Base-by-base conservation (phyloP, 2,888 invertebrate genomes). In the Glyphotaelius pellucidus region DNA sequence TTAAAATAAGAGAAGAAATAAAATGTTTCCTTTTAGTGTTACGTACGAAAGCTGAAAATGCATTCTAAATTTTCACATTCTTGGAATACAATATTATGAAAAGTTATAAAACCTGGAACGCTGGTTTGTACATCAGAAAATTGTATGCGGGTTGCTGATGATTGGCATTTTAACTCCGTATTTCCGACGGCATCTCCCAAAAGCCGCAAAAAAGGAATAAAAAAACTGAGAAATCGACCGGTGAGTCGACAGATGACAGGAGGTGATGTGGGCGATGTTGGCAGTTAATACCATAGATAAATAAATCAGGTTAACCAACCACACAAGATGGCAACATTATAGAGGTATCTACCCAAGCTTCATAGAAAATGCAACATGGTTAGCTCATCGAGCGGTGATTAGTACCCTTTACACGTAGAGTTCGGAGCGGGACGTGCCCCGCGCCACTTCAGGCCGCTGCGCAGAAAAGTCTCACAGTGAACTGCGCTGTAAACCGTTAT, bases 231-330 rank as follows among this genome's bases (percentile, higher is more conserved):
- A n/a, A 67, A 67, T 67, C 67, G 67, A 67, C 67, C 67, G n/a
- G 25, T 25, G 67, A 67, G 67, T n/a, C 25, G 25, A 9, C 67
- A 25, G 67, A 25, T 67, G 67, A 67, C 67, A 67, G 67, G n/a
- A 67, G 67, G n/a, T 67, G 67, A 67, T 67, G 67, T 67, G 67
- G 67, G 67, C 67, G 67, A 67, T 67, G 67, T 67, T 67, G 67
- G 67, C 67, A 67, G 67, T 67, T 67, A 25, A n/a, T 9, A 25
- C 25, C 5, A 25, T 25, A 25, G 25, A 67, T 25, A 25, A 67
- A 67, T 19, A 19, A 67, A n/a, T 67, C 67, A 67, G 67, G 25
- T 67, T 25, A 67, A 67, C 25, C 42, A 42, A 42, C 25, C 67
- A 25, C 19, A n/a, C 25, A 0, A n/a, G 25, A 67, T 67, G 67